Conservation (phyloP, 2,888 invertebrate genomes). For the Microchrysa polita region DNA sequence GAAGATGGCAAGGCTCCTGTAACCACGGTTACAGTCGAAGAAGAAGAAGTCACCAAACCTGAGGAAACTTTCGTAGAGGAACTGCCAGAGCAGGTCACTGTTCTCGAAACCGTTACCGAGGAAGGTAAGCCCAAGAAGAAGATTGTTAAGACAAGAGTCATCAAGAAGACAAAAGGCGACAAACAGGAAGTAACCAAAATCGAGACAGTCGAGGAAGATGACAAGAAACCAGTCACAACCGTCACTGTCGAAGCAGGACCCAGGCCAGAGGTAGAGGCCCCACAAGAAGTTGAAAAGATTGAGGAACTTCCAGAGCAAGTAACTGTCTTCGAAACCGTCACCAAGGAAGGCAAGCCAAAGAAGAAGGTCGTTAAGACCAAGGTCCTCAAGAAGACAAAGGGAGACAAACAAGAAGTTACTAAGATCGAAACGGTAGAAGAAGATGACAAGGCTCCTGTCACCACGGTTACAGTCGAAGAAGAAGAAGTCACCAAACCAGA, state of each 20-base stretch:
- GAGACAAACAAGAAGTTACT: conserved; percentile 53
- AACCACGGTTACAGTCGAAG: conserved; percentile 56
- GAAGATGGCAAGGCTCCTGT: conserved; percentile 59
- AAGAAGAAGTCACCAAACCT: conserved; percentile 52
- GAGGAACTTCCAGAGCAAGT: conserved; percentile 55
- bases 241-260: conserved; percentile 50
- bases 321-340: conserved; percentile 44
- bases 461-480: conserved; percentile 52
- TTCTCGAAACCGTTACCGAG: conserved; percentile 54
- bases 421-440: conserved; percentile 56
- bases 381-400: conserved; percentile 53
- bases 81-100: conserved; percentile 59
- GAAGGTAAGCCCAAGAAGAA: conserved; percentile 52
- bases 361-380: conserved; percentile 56
- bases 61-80: conserved; percentile 53
- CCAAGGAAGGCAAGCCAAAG: conserved; percentile 54
- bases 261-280: conserved; percentile 22
- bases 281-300: conserved; percentile 49
- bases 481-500: conserved; percentile 54
- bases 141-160: conserved; percentile 51
- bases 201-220: conserved; percentile 62
- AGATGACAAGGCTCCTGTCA: conserved; percentile 56
- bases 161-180: conserved; percentile 59
- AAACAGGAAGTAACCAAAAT: conserved; percentile 60
- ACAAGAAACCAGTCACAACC: conserved; percentile 57